These are phyloP conservation scores for Bimastos eiseni DNA, from an alignment of 2,888 invertebrate species.

Conservation along the genomic window DNA sequence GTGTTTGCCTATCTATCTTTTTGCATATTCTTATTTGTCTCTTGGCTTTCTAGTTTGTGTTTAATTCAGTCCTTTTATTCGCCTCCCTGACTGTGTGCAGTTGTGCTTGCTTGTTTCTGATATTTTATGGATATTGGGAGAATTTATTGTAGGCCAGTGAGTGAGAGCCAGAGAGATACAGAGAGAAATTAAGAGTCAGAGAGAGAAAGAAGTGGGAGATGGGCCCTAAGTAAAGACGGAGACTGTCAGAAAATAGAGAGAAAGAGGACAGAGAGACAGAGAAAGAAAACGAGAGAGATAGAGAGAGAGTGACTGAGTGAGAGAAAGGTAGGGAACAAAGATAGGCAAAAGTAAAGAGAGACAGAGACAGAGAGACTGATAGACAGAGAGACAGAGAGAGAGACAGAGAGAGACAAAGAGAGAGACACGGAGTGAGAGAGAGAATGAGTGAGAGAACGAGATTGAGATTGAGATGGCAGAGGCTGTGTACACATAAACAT, in stretches of 20 bases:
- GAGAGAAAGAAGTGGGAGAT: not conserved
- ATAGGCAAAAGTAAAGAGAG: not conserved
- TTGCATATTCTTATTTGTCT: not conserved
- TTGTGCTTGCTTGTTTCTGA: not conserved
- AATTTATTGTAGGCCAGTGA: no score
- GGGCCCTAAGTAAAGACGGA: no score
- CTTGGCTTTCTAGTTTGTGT: not conserved
- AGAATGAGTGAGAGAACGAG: not conserved
- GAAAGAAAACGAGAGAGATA: not conserved
- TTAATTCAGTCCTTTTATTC: not conserved
- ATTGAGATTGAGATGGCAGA: not conserved
- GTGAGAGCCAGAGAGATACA: not conserved
- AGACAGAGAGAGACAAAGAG: not conserved
- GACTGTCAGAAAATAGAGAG: no score
- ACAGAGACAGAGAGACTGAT: not conserved
- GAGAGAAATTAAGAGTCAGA: not conserved
- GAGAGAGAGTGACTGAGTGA: not conserved
- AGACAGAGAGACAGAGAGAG: not conserved
- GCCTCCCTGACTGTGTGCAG: not conserved
- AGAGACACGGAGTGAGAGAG: not conserved
- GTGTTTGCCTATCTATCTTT: not conserved
- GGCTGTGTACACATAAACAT: conserved; percentile 5
- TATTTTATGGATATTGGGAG: no score
- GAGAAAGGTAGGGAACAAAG: not conserved
- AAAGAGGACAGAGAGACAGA: not conserved